phyloP scores from a whole-genome alignment of 2,797 vertebrate genomes.

The Cygnus olor region DNA sequence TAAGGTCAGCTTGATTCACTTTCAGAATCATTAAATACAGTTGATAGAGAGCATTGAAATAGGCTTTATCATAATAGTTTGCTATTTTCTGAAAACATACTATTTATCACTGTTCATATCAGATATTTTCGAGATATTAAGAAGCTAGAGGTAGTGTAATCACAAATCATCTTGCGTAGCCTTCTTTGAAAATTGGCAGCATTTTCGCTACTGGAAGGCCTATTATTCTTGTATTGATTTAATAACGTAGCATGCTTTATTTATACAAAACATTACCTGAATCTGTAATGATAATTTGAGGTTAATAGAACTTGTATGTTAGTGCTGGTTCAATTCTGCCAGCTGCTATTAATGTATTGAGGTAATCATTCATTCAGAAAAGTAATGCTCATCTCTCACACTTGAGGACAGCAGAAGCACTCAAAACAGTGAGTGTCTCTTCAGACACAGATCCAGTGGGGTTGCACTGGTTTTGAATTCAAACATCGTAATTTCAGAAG shows the following conservation, averaged over 20 bases:
- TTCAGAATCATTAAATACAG: neutral
- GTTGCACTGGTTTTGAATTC: neutral
- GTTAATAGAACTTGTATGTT: slow-evolving; percentile 24
- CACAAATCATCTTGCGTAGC: neutral
- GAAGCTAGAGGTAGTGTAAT: neutral
- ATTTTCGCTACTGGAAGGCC: neutral
- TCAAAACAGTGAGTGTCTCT: neutral
- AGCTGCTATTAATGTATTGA: neutral
- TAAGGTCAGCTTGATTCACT: neutral
- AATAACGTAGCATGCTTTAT: slow-evolving; percentile 12
- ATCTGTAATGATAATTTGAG: slow-evolving; percentile 25
- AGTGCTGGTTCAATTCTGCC: neutral
- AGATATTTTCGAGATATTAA: neutral
- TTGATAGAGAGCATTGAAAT: neutral
- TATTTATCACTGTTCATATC: neutral
- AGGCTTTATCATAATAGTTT: neutral
- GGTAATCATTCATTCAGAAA: neutral
- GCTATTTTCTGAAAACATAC: neutral
- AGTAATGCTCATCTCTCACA: neutral
- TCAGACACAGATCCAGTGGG: neutral
- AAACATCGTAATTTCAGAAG: neutral
- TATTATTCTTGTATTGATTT: slow-evolving; percentile 33
- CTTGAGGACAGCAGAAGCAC: neutral
- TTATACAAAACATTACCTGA: slow-evolving; percentile 3
- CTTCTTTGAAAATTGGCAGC: neutral